Percentiles rank a stretch among this genome's conserved stretches.
Evolutionary conservation across 1,140 invertebrate genomes (phyloP).

Genomic region (Mercenaria mercenaria): DNA sequence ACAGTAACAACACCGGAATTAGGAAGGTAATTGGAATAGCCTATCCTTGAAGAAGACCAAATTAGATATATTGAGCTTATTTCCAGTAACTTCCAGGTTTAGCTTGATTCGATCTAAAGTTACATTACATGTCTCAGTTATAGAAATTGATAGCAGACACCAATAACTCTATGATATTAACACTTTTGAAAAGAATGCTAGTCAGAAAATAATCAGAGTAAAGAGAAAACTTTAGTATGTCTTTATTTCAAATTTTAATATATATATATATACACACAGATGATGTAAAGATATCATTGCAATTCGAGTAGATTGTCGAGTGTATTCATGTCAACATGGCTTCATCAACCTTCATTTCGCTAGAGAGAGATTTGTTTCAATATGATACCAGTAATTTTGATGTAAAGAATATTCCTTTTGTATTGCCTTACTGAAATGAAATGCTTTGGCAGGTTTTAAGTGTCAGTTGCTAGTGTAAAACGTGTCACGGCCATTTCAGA

Average conservation of each 20-base stretch:
- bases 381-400: background rate
- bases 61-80: too few relatives aligned
- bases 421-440: conserved; percentile 4
- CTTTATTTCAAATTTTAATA: too few relatives aligned
- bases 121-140: too few relatives aligned
- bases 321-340: background rate
- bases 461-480: background rate
- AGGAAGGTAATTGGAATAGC: too few relatives aligned
- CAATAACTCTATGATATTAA: background rate
- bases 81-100: too few relatives aligned
- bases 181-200: background rate
- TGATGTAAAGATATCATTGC: background rate
- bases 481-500: background rate
- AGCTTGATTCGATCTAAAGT: too few relatives aligned
- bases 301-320: background rate
- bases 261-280: too few relatives aligned
- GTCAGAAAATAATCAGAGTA: background rate
- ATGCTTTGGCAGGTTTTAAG: conserved; percentile 1
- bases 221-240: background rate
- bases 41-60: too few relatives aligned
- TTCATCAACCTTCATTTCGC: background rate
- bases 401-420: conserved; percentile 11
- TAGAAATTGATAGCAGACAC: too few relatives aligned
- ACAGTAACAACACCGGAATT: too few relatives aligned
- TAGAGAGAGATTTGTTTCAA: background rate